Evolutionary conservation across 1,140 invertebrate species (phyloP).

Genomic region (Plectus sambesii): DNA sequence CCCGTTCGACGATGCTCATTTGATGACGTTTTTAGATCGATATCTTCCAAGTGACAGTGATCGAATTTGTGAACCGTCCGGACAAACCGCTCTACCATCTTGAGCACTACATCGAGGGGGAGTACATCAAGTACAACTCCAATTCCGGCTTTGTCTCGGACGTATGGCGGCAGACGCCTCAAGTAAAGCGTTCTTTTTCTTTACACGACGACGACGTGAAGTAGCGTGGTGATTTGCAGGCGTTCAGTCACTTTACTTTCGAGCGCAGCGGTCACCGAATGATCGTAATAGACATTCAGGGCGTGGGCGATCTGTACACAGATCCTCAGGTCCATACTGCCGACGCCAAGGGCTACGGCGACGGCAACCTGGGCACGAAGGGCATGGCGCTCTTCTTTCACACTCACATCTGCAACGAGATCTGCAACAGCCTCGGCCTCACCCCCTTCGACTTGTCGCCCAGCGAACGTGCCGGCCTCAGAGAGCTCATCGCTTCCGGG

Average conservation of each 20-base stretch:
- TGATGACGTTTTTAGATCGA: slow-evolving; percentile 49
- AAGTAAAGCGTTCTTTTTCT: slow-evolving; percentile 38
- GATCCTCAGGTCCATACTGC: slow-evolving; percentile 56
- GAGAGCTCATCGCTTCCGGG: slow-evolving; percentile 18
- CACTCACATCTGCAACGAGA: slow-evolving; percentile 54
- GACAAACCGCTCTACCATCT: slow-evolving; percentile 53
- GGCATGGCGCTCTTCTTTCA: slow-evolving; percentile 58
- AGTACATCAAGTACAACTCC: slow-evolving; percentile 57
- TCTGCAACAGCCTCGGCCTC: slow-evolving; percentile 52
- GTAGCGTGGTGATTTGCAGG: slow-evolving; percentile 45
- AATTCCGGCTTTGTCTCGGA: slow-evolving; percentile 57
- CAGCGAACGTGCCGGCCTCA: slow-evolving; percentile 42
- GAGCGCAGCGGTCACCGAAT: slow-evolving; percentile 55
- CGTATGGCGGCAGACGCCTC: slow-evolving; percentile 52
- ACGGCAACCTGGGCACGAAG: slow-evolving; percentile 54
- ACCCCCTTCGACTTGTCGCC: slow-evolving; percentile 53
- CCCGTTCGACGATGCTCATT: no score
- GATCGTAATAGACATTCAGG: slow-evolving; percentile 57
- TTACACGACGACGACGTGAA: not conserved
- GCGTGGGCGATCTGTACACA: slow-evolving; percentile 57
- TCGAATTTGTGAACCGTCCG: slow-evolving; percentile 52
- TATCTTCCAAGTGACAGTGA: slow-evolving; percentile 55
- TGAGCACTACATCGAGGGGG: slow-evolving; percentile 56
- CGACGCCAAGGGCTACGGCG: slow-evolving; percentile 51
- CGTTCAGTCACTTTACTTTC: slow-evolving; percentile 58